Evolutionary conservation across 1,140 invertebrate genomes (phyloP).

Genomic region (Lamellibrachia luymesi): DNA sequence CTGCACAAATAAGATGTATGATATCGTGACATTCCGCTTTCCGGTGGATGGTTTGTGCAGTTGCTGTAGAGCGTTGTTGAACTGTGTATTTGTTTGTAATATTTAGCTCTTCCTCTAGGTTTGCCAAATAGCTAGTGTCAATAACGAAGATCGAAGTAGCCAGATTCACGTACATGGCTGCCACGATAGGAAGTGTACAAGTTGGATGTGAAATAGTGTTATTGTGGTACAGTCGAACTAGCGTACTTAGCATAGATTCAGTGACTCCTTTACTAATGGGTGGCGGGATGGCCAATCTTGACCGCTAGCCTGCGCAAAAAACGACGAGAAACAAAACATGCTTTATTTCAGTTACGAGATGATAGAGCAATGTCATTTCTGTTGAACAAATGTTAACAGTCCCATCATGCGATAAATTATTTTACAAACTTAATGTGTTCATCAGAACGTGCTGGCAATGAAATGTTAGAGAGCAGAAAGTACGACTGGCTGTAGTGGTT

Average conservation of each 20-base stretch:
- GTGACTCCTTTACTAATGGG: neutral
- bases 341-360: neutral
- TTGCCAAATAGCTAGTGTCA: neutral
- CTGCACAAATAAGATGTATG: neutral
- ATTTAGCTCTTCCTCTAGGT: neutral
- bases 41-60: neutral
- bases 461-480: neutral
- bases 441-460: neutral
- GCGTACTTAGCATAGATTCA: neutral
- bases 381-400: neutral
- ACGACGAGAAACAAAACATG: neutral
- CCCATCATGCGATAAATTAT: conserved; percentile 1
- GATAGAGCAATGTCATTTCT: neutral
- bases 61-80: neutral
- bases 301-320: neutral
- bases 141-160: neutral
- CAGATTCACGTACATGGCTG: neutral
- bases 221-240: neutral
- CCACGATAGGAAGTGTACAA: neutral
- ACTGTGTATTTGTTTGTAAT: conserved; percentile 1
- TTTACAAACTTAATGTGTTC: neutral
- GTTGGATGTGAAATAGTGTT: neutral
- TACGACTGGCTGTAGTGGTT: neutral
- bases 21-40: neutral
- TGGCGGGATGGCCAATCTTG: neutral